Base-by-base conservation (phyloP, 2,797 vertebrate genomes). In the Anguilla obscura region DNA sequence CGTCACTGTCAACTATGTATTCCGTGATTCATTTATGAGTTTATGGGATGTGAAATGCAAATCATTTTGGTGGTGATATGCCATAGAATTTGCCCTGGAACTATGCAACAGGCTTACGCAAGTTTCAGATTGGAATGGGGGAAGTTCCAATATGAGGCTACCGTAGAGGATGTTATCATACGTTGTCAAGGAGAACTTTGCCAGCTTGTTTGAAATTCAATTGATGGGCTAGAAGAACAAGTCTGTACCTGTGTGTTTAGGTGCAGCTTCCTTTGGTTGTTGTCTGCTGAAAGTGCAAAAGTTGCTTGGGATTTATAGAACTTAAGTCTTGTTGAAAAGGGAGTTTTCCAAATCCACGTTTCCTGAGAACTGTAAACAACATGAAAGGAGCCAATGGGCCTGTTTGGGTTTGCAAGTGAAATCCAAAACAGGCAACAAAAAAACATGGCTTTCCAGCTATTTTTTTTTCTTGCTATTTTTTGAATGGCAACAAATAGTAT, bases 311-410 rank as follows among this genome's bases (percentile, higher is more conserved):
- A 86, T 27, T 69, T n/a, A n/a, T 69, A 1, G 24, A 69, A 27
- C 89, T 88, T 89, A 83, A 89, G 54, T 8, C 50, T 52, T 83
- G 40, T 85, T 63, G n/a, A 71, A 85, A 69, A 18, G 30, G 27
- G 52, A 16, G 40, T 30, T 84, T 84, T 52, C 48, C 83, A 88
- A n/a, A 48, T 56, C 50, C 50, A 36, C 21, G 33, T 79, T 54
- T 56, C 27, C 30, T 33, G 82, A 85, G 85, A 88, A 84, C 91
- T 92, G 93, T 92, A 91, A 92, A 85, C 90, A 90, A 40, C 89
- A 86, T 85, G 87, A 88, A 89, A 82, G 66, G 33, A 3, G 82
- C 89, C 63, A 90, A 92, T 91, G 76, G 45, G 63, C 36, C 33
- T 7, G 3, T 30, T 48, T 50, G 16, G 0, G 16, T 82, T 82